Evolutionary conservation across 2,113 vertebrate genomes (phyloP).

Genomic region (Bagarius yarrelli): DNA sequence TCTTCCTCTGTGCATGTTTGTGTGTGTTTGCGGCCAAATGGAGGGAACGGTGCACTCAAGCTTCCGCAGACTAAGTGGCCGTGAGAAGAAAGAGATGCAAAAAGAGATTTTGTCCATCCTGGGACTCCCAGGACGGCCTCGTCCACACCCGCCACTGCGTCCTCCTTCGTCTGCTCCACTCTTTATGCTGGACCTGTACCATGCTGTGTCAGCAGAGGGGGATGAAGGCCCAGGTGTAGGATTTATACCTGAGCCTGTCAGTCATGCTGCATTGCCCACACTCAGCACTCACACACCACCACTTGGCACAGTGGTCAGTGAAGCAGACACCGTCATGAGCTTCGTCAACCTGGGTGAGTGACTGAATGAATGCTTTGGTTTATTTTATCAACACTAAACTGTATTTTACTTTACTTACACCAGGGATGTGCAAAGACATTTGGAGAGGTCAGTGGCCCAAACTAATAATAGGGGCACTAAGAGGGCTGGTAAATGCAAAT

Average conservation of each 20-base stretch:
- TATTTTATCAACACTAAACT: neutral
- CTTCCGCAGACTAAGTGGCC: conserved; percentile 79
- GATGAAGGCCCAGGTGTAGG: conserved; percentile 60
- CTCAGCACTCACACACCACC: conserved; percentile 77
- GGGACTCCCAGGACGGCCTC: conserved; percentile 78
- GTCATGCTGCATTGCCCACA: conserved; percentile 68
- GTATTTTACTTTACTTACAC: neutral
- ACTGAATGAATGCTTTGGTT: neutral
- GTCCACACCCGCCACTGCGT: conserved; percentile 71
- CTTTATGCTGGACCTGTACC: conserved; percentile 95
- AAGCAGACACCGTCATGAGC: conserved; percentile 93
- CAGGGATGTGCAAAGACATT: too few relatives aligned
- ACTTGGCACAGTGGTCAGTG: conserved; percentile 77
- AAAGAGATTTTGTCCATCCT: conserved; percentile 87
- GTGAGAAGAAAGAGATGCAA: conserved; percentile 89
- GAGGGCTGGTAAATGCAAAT: too few relatives aligned
- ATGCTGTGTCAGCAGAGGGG: conserved; percentile 78
- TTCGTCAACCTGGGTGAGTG: conserved; percentile 93
- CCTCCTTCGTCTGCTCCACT: conserved; percentile 86
- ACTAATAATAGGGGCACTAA: too few relatives aligned
- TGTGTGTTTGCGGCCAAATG: conserved; percentile 67
- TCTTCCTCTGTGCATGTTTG: conserved; percentile 57
- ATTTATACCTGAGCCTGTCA: conserved; percentile 55
- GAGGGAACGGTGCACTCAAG: conserved; percentile 75
- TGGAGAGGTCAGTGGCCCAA: too few relatives aligned